Conservation (phyloP, 1,140 invertebrate genomes). For the Phenacoccus solenopsis region DNA sequence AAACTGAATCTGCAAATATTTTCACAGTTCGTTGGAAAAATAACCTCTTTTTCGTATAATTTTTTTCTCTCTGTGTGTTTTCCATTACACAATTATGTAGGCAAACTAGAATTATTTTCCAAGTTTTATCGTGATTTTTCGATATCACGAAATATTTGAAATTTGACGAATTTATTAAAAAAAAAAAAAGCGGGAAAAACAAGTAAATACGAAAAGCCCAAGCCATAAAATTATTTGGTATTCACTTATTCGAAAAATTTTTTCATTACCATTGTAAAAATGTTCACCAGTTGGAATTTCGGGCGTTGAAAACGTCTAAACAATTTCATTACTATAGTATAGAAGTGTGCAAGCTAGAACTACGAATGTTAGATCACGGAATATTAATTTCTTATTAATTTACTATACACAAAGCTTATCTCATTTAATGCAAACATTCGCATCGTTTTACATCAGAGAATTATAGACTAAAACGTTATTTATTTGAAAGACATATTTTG, state of each 20-base stretch:
- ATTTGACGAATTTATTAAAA: not conserved
- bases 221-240: too few relatives aligned
- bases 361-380: not conserved
- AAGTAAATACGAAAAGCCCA: too few relatives aligned
- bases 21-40: conserved; percentile 1
- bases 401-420: not conserved
- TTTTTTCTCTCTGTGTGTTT: not conserved
- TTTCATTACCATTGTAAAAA: too few relatives aligned
- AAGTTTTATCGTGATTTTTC: not conserved
- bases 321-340: not conserved
- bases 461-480: not conserved
- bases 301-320: too few relatives aligned
- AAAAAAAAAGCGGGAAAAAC: too few relatives aligned
- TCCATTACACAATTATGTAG: not conserved
- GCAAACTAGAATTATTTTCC: not conserved
- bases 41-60: not conserved
- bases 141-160: not conserved
- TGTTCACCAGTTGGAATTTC: too few relatives aligned
- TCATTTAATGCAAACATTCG: not conserved
- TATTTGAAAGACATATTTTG: not conserved
- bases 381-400: not conserved
- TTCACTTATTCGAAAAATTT: too few relatives aligned
- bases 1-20: not conserved
- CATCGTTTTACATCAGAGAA: not conserved
- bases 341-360: not conserved